A percentile compares a stretch with the other conserved stretches of the same genome.
phyloP scores from a whole-genome alignment of 2,797 vertebrate species.

The Monodelphis domestica region DNA sequence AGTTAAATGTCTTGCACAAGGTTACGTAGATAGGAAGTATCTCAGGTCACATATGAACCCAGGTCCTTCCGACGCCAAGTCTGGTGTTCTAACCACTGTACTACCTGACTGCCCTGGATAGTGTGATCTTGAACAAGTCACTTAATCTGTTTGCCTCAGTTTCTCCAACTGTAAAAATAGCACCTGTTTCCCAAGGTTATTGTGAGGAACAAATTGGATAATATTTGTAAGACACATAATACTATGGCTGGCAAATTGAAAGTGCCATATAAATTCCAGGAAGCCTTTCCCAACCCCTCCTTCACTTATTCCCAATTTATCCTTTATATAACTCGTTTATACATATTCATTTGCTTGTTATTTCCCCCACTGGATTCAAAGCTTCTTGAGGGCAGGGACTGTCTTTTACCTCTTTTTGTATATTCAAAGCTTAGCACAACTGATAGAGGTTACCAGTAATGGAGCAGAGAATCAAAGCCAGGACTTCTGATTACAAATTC shows the following conservation, averaged over 20 bases:
- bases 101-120: too few species aligned
- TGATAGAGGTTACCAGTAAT: background rate
- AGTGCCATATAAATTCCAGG: background rate
- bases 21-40: too few species aligned
- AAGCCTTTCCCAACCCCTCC: background rate
- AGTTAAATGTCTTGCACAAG: too few species aligned
- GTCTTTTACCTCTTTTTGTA: background rate
- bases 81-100: too few species aligned
- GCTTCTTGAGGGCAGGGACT: background rate
- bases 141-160: background rate
- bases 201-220: background rate
- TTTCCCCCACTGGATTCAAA: background rate
- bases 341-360: background rate
- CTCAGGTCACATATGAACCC: too few species aligned
- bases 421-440: background rate
- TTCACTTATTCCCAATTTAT: background rate
- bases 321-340: background rate
- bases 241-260: background rate
- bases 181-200: background rate
- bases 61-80: too few species aligned
- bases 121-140: too few species aligned
- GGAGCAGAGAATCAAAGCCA: background rate
- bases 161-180: background rate
- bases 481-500: background rate
- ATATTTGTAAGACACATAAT: background rate